Conservation (phyloP, 2,888 invertebrate genomes). For the Calephelis perditalis region DNA sequence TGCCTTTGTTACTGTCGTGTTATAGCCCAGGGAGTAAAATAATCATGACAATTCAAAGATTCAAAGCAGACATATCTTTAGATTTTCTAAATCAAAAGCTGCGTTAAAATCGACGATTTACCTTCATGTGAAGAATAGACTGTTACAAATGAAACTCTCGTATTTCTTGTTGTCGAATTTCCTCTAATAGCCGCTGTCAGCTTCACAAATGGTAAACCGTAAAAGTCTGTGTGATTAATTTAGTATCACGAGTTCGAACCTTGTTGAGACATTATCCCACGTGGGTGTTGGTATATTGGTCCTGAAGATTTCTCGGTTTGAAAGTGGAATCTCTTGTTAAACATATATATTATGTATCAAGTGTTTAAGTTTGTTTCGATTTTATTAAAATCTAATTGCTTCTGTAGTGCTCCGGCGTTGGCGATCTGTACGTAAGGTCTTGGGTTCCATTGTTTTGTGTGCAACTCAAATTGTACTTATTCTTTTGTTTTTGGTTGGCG, state of each 20-base stretch:
- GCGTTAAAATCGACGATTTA: not conserved
- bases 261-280: constrained; percentile 49
- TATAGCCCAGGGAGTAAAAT: too few species aligned
- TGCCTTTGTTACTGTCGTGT: too few species aligned
- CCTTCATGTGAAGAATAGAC: constrained; percentile 1
- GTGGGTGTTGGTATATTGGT: constrained; percentile 62
- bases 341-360: not conserved
- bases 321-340: constrained; percentile 23
- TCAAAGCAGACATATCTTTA: too few species aligned
- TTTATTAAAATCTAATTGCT: too few species aligned
- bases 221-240: constrained; percentile 60
- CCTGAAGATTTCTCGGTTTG: constrained; percentile 49
- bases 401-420: too few species aligned
- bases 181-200: constrained; percentile 49
- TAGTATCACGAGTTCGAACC: constrained; percentile 51
- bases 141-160: constrained; percentile 9
- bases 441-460: too few species aligned
- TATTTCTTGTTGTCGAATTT: constrained; percentile 10
- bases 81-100: not conserved
- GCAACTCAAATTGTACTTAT: too few species aligned
- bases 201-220: constrained; percentile 54
- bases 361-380: too few species aligned
- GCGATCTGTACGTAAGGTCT: too few species aligned
- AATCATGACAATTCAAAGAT: too few species aligned
- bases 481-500: too few species aligned